Percentiles rank a stretch among this genome's conserved stretches.
These are phyloP conservation scores for Bugulina stolonifera DNA, from an alignment of 2,888 invertebrate genomes.

Conservation along the genomic window DNA sequence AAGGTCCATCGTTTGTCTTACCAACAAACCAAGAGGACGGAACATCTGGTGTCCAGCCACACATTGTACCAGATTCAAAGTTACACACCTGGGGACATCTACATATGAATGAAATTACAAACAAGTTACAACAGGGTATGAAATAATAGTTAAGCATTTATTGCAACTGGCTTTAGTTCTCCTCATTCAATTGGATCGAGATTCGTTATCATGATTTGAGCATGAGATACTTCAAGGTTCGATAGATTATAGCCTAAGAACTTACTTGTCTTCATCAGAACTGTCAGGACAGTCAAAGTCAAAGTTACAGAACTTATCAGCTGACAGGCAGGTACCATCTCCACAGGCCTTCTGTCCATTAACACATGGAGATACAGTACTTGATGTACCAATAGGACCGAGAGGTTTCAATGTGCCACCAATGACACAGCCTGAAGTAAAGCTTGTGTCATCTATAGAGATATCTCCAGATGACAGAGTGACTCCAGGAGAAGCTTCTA, in stretches of 20 bases:
- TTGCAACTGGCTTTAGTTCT: background rate
- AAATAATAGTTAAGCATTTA: background rate
- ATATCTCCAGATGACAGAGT: constrained; percentile 33
- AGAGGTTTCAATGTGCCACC: background rate
- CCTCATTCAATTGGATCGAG: too few species aligned
- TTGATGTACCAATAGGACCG: constrained; percentile 32
- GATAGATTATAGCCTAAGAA: too few species aligned
- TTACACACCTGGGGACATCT: constrained; percentile 32
- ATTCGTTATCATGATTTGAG: too few species aligned
- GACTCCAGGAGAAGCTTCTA: constrained; percentile 5
- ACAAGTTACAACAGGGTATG: too few species aligned
- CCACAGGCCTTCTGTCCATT: constrained; percentile 51
- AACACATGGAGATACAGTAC: constrained; percentile 37
- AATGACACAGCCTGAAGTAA: constrained; percentile 28
- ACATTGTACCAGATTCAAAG: constrained; percentile 33
- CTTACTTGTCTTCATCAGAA: constrained; percentile 37
- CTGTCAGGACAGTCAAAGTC: constrained; percentile 42
- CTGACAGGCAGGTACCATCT: constrained; percentile 50
- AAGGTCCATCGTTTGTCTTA: background rate
- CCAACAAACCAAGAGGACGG: constrained; percentile 31
- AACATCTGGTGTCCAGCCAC: constrained; percentile 38
- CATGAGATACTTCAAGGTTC: too few species aligned
- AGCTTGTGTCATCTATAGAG: constrained; percentile 42
- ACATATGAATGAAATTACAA: too few species aligned
- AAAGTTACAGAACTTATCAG: constrained; percentile 42